A percentile compares a stretch with the other conserved stretches of the same genome.
These are phyloP conservation scores for Botia almorhae DNA, from an alignment of 2,797 vertebrate genomes.

Conservation along the genomic window DNA sequence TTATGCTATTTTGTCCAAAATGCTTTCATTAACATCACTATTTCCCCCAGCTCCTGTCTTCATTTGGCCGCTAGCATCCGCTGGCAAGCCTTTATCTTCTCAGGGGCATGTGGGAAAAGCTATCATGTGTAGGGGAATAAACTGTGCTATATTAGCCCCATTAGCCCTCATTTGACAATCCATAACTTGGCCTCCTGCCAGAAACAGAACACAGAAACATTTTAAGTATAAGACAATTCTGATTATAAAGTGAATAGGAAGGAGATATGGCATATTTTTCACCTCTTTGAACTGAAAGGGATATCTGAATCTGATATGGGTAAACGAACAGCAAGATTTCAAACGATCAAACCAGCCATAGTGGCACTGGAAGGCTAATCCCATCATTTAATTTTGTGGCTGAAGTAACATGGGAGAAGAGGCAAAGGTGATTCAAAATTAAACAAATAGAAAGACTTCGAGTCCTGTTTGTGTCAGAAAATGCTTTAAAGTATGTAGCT, in stretches of 20 bases:
- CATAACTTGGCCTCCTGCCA: constrained; percentile 21
- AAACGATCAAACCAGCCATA: constrained; percentile 18
- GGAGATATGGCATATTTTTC: neutral
- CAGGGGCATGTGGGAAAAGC: constrained; percentile 45
- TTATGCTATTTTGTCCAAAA: constrained; percentile 41
- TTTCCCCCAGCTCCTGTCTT: constrained; percentile 40
- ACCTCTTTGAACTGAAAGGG: neutral
- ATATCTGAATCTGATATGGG: neutral
- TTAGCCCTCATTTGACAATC: constrained; percentile 43
- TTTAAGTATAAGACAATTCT: neutral
- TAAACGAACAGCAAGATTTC: neutral
- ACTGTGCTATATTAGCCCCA: constrained; percentile 43
- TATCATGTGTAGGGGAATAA: constrained; percentile 15
- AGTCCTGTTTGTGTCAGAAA: constrained; percentile 63
- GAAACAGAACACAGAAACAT: constrained; percentile 16
- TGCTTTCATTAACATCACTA: constrained; percentile 46
- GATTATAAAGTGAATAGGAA: neutral
- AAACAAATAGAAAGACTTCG: too few species aligned
- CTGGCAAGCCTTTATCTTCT: constrained; percentile 46
- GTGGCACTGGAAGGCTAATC: neutral
- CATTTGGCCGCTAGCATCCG: constrained; percentile 36
- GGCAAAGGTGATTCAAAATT: neutral
- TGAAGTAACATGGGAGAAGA: neutral
- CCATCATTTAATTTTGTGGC: neutral
- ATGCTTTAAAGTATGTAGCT: constrained; percentile 51